phyloP scores from a whole-genome alignment of 2,888 invertebrate species.

The Brenthis daphne region DNA sequence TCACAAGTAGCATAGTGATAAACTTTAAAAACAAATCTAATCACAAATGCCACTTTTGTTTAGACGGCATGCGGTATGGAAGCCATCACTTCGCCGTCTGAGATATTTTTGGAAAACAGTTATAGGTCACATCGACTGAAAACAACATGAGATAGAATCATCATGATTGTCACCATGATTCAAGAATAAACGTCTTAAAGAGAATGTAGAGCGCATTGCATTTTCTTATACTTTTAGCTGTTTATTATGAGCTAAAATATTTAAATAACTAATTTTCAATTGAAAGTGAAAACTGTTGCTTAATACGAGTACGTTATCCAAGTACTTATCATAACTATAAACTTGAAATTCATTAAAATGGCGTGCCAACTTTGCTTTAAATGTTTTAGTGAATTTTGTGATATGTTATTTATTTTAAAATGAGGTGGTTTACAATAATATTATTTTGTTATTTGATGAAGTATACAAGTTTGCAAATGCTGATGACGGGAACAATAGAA shows the following conservation, averaged over 20 bases:
- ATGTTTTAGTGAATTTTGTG: no score
- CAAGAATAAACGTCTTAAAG: constrained; percentile 25
- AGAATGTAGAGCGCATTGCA: background rate
- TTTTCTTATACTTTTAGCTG: background rate
- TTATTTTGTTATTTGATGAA: constrained; percentile 41
- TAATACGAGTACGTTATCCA: background rate
- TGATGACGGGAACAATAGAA: constrained; percentile 47
- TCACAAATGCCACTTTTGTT: constrained; percentile 45
- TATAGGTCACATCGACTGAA: constrained; percentile 70
- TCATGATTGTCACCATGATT: constrained; percentile 40
- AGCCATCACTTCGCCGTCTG: constrained; percentile 63
- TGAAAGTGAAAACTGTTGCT: background rate
- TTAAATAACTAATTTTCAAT: no score
- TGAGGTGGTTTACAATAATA: constrained; percentile 24
- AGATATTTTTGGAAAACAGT: constrained; percentile 78
- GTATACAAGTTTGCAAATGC: constrained; percentile 53
- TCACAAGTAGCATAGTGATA: constrained; percentile 47
- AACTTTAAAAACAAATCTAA: constrained; percentile 30
- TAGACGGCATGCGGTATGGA: constrained; percentile 55
- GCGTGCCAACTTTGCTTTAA: no score
- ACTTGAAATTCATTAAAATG: background rate
- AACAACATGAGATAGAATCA: constrained; percentile 44
- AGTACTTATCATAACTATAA: background rate
- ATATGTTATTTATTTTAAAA: constrained; percentile 1
- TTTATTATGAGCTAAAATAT: background rate